Base-by-base conservation (phyloP, 2,888 invertebrate genomes). In the Agrotis exclamationis region DNA sequence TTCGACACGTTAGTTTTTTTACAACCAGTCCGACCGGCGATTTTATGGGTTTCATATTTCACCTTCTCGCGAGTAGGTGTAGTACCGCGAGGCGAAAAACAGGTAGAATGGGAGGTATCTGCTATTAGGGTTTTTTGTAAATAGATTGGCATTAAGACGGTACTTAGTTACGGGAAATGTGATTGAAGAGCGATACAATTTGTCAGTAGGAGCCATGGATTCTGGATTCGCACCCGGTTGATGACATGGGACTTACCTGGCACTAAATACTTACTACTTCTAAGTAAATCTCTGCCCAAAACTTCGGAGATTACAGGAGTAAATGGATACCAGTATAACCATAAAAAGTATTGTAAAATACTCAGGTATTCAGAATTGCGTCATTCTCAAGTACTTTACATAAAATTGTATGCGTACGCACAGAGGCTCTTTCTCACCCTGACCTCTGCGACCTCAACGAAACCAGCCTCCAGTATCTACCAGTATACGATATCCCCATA, bases 41-140 rank as follows among this genome's bases (percentile, higher is more conserved):
- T 70, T 64, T 76, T 84, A 81, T 76, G 63, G 66, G 79, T 74
- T 73, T 79, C 79, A 83, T 83, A 79, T 79, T 81, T 76, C 79
- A 80, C 75, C 50, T 71, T 65, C 24, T 44, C 65, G 51, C 67
- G 50, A 39, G 50, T 63, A 58, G 16, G 39, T 54, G 48, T 44
- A 44, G 18, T 28, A 48, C 18, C 7, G 20, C 44, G 53, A 50
- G 7, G 44, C 16, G 63, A 63, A 33, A 63, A 74, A 59, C 47
- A 66, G 45, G 50, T 44, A 50, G 16, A 57, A 73, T 51, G 24
- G 51, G 18, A 57, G 24, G 20, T 11, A 56, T 22, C 22, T 16
- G n/a, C 20, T 48, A 47, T 39, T 47, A 18, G 28, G 13, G 20
- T 9, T 47, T 70, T 48, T 22, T 73, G 16, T 72, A 14, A n/a